A percentile compares a stretch with the other conserved stretches of the same genome.
These are phyloP conservation scores for Euglossa dilemma DNA, from an alignment of 1,140 invertebrate species.

Conservation along the genomic window DNA sequence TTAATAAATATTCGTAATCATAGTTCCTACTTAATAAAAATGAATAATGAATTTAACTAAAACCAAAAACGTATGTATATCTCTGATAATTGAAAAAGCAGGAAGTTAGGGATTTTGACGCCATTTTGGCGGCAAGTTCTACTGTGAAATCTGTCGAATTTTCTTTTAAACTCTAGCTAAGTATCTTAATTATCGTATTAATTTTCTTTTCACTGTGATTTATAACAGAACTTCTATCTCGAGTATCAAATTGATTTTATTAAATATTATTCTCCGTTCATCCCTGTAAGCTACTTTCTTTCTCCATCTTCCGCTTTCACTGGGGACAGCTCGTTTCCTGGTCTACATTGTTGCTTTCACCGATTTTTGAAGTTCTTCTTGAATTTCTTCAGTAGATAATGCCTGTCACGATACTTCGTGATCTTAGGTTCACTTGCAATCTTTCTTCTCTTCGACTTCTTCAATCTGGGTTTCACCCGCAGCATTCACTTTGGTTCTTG, in stretches of 20 bases:
- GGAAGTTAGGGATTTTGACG: too few relatives aligned
- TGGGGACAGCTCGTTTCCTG: neutral
- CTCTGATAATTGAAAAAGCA: too few relatives aligned
- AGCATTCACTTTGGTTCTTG: neutral
- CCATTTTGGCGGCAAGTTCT: too few relatives aligned
- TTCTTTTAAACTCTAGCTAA: too few relatives aligned
- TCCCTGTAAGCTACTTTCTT: neutral
- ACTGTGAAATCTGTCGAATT: too few relatives aligned
- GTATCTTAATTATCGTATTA: too few relatives aligned
- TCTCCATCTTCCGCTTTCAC: neutral
- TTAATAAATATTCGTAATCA: too few relatives aligned
- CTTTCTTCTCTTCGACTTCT: neutral
- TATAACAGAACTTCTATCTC: neutral
- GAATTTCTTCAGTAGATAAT: neutral
- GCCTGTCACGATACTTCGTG: slow-evolving; percentile 2
- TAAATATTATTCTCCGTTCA: neutral
- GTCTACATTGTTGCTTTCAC: neutral
- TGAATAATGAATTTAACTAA: too few relatives aligned
- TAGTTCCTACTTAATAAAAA: too few relatives aligned
- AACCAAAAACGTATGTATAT: too few relatives aligned
- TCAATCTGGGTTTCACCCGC: neutral
- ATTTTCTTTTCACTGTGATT: too few relatives aligned
- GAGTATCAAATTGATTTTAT: neutral
- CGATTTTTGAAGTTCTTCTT: neutral
- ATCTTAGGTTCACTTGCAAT: neutral